These are phyloP conservation scores for Sarcophaga peregrina DNA, from an alignment of 1,140 invertebrate genomes.

Conservation along the genomic window DNA sequence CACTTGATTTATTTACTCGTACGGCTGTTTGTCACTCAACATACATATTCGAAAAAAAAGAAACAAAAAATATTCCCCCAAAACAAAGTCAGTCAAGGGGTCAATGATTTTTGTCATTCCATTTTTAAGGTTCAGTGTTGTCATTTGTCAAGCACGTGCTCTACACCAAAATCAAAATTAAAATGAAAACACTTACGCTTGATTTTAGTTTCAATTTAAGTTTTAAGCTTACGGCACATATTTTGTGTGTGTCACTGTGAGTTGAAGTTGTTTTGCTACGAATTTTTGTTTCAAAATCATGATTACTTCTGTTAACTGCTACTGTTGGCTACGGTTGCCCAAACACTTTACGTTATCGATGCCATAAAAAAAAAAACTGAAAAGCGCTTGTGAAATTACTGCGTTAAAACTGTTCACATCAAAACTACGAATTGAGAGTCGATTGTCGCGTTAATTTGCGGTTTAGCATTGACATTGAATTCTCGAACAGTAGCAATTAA, in stretches of 20 bases:
- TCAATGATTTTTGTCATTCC: constrained; percentile 34
- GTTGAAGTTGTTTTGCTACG: no score
- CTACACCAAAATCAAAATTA: constrained; percentile 6
- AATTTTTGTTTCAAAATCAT: background rate
- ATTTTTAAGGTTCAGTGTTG: constrained; percentile 22
- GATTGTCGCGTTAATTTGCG: constrained; percentile 5
- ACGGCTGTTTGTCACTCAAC: constrained; percentile 27
- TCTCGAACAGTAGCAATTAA: constrained; percentile 3
- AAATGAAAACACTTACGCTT: background rate
- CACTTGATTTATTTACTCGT: constrained; percentile 17
- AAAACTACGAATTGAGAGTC: background rate
- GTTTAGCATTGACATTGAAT: constrained; percentile 25
- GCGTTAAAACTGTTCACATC: no score
- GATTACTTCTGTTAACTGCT: constrained; percentile 1
- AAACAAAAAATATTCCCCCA: background rate
- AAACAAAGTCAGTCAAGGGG: background rate
- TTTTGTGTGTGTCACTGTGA: no score
- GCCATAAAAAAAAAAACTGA: no score
- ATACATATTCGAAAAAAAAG: background rate
- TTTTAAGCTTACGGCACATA: no score
- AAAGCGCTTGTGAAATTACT: no score
- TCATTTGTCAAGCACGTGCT: constrained; percentile 40
- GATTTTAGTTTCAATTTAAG: no score
- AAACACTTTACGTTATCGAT: no score
- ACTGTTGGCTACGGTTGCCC: background rate